phyloP scores from a whole-genome alignment of 2,797 vertebrate species.

The Gambelia wislizenii region DNA sequence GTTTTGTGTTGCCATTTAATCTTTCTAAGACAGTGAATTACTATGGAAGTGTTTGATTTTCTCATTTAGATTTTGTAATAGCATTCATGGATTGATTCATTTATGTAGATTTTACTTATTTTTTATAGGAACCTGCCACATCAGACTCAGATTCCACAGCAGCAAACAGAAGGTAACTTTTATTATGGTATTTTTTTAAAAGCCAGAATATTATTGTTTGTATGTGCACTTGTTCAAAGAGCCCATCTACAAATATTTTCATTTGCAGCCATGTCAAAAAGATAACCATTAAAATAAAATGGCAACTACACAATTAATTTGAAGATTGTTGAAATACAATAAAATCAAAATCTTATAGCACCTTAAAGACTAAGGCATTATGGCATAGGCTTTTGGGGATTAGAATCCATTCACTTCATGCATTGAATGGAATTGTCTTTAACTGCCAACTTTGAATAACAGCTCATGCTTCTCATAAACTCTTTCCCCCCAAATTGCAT shows the following conservation, averaged over 20 bases:
- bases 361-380: neutral
- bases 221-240: neutral
- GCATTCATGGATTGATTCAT: neutral
- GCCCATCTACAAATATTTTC: neutral
- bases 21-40: constrained; percentile 1
- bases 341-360: neutral
- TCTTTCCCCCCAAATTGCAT: neutral
- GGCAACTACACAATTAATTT: neutral
- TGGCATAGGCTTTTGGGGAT: neutral
- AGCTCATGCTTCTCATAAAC: neutral
- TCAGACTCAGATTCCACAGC: constrained; percentile 96
- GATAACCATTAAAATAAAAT: neutral
- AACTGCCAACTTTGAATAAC: neutral
- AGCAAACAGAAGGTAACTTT: constrained; percentile 92
- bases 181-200: constrained; percentile 21
- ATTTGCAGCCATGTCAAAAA: neutral
- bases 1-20: neutral
- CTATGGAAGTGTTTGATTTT: neutral
- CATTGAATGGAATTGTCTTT: neutral
- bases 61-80: neutral
- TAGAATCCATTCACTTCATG: neutral
- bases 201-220: neutral
- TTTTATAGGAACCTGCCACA: constrained; percentile 90
- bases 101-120: constrained; percentile 49
- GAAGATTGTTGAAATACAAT: neutral